Evolutionary conservation across 2,888 invertebrate genomes (phyloP), one percentile per base, ranked within the genome.

Genomic region (Drosophila kanekoi): DNA sequence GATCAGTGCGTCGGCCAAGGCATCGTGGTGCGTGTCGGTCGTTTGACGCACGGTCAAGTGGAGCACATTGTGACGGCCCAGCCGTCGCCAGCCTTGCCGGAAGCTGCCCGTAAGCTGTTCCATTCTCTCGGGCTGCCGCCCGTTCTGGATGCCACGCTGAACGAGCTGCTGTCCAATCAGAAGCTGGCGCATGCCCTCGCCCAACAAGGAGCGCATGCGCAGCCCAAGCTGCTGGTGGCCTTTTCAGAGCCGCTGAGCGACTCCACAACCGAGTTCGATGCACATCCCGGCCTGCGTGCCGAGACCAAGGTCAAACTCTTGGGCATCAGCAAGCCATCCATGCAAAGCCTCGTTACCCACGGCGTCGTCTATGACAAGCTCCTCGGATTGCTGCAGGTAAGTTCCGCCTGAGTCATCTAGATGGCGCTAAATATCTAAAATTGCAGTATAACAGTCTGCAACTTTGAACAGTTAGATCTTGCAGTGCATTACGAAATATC

Each of bases 1-100:
- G 95, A 94, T 54, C 94, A 95, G 91, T 96, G 95, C 62, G 95
- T 95, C 14, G 96, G 96, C 5, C 95, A 96, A 93, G 96, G 96
- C 57, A 94, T 94, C 89, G 95, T 96, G 11, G 94, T 94, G 3
- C 92, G 96, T 91, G 94, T 95, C 62, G 94, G 93, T 5, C 93
- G 93, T 6, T 68, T 90, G 3, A 58, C 67, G 1, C 81, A 89
- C 16, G 90, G 79, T 3, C 73, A 86, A 13, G 72, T 92, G 92
- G 71, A 94, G 92, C 82, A 94, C 67, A 65, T 86, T 11, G 47
- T 47, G 13, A 58, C 51, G 1, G 18, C 38, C 6, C 49, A 43
- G 9, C n/a, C 28, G 8, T 9, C 13, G 5, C 13, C 56, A 0
- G 28, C 45, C 8, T 2, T 44, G 4, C 49, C 52, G 14, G 58